Percentiles rank a stretch among this genome's conserved stretches.
Conservation (phyloP, 64 coral and sea anemone species). For the Acropora tenuis region DNA sequence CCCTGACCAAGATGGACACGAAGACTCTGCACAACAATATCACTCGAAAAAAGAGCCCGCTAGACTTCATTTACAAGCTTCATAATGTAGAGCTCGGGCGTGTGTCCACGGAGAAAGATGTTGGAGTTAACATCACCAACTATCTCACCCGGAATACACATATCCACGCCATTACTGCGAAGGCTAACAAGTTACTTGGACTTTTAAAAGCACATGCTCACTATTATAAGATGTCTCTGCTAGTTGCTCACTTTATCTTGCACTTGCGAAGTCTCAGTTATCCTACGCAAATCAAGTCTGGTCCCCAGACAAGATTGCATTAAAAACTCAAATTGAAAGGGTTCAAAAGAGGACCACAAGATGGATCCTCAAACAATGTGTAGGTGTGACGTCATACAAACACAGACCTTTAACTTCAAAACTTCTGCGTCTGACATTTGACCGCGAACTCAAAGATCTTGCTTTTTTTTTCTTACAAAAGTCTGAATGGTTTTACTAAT, state of each 20-base stretch:
- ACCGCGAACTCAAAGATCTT: too few species aligned
- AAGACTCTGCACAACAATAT: too few species aligned
- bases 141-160: not conserved
- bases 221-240: not conserved
- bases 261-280: not conserved
- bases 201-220: constrained; percentile 6
- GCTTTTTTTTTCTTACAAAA: too few species aligned
- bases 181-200: not conserved
- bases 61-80: too few species aligned
- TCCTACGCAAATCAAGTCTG: constrained; percentile 5
- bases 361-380: not conserved
- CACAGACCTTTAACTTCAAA: not conserved
- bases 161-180: not conserved
- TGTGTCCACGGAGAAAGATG: not conserved
- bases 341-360: constrained; percentile 16
- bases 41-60: too few species aligned
- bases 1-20: too few species aligned
- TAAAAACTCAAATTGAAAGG: not conserved
- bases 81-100: not conserved
- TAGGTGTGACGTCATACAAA: not conserved
- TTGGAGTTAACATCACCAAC: not conserved
- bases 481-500: too few species aligned
- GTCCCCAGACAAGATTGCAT: not conserved
- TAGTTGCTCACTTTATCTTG: not conserved
- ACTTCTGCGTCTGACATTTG: not conserved